Percentiles rank a stretch among this genome's conserved stretches.
These are phyloP conservation scores for Napeogenes inachia DNA, from an alignment of 2,888 invertebrate genomes.

Conservation along the genomic window DNA sequence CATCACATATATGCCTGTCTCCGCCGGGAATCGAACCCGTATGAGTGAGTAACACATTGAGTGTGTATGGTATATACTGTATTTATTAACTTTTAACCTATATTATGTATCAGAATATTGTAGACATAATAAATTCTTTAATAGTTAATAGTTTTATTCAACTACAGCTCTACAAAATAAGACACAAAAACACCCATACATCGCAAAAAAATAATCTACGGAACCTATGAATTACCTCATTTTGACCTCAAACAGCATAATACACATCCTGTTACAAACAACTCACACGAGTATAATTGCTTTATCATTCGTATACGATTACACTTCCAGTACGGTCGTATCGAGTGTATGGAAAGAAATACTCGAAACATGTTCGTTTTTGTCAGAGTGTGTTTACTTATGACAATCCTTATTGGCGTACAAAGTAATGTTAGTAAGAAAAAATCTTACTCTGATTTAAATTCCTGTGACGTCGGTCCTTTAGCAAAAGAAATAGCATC, in stretches of 20 bases:
- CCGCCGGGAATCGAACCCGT: too few species aligned
- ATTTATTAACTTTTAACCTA: too few species aligned
- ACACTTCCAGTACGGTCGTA: slow-evolving; percentile 18
- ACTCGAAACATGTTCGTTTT: slow-evolving; percentile 19
- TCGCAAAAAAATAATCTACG: too few species aligned
- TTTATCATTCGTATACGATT: slow-evolving; percentile 13
- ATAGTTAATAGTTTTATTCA: too few species aligned
- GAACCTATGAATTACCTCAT: not conserved
- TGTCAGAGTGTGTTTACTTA: slow-evolving; percentile 21
- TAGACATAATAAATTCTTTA: too few species aligned
- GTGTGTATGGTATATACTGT: too few species aligned
- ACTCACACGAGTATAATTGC: not conserved
- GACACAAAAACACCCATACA: slow-evolving; percentile 2
- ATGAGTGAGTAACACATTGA: too few species aligned
- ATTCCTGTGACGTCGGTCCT: slow-evolving; percentile 43
- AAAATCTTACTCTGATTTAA: slow-evolving; percentile 36
- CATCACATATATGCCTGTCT: too few species aligned
- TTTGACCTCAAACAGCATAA: not conserved
- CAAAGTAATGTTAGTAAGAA: slow-evolving; percentile 32
- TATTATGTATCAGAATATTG: too few species aligned
- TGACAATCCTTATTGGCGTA: slow-evolving; percentile 29
- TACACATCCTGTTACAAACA: not conserved
- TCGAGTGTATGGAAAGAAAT: slow-evolving; percentile 7
- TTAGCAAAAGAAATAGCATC: slow-evolving; percentile 77
- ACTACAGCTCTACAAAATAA: not conserved